These are phyloP conservation scores for Passer montanus DNA, from an alignment of 2,113 vertebrate species.

Conservation along the genomic window DNA sequence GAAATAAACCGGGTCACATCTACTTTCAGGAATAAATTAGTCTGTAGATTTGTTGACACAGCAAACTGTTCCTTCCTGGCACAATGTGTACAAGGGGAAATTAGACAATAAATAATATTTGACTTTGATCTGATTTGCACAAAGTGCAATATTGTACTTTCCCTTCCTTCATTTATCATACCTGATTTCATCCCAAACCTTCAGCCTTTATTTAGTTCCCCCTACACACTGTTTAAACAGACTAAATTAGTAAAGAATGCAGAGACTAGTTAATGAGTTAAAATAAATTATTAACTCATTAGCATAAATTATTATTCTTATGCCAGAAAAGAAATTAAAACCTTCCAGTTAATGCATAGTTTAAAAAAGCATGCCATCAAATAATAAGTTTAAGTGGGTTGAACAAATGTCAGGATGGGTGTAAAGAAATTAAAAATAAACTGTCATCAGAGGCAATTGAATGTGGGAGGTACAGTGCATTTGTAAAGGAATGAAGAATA, in stretches of 20 bases:
- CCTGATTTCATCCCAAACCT: background rate
- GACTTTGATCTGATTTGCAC: conserved; percentile 42
- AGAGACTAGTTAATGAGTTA: background rate
- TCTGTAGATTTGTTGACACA: conserved; percentile 38
- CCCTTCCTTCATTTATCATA: conserved; percentile 28
- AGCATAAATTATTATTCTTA: background rate
- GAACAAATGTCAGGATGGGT: background rate
- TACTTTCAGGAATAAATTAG: conserved; percentile 9
- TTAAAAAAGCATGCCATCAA: background rate
- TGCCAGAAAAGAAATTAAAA: background rate
- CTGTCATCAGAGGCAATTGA: background rate
- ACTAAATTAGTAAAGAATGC: background rate
- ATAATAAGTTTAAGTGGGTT: background rate
- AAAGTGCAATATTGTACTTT: background rate
- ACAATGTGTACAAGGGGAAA: background rate
- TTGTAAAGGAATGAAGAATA: background rate
- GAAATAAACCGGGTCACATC: conserved; percentile 8
- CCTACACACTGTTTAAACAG: background rate
- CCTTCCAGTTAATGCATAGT: background rate
- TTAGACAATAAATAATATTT: conserved; percentile 54
- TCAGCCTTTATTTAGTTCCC: background rate
- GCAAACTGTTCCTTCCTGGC: background rate
- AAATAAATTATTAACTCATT: background rate
- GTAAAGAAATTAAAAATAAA: background rate
- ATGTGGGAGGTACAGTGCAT: background rate